Evolutionary conservation across 1,140 invertebrate species (phyloP), one percentile per base, ranked within the genome.

Genomic region (Drosophila subpulchrella): DNA sequence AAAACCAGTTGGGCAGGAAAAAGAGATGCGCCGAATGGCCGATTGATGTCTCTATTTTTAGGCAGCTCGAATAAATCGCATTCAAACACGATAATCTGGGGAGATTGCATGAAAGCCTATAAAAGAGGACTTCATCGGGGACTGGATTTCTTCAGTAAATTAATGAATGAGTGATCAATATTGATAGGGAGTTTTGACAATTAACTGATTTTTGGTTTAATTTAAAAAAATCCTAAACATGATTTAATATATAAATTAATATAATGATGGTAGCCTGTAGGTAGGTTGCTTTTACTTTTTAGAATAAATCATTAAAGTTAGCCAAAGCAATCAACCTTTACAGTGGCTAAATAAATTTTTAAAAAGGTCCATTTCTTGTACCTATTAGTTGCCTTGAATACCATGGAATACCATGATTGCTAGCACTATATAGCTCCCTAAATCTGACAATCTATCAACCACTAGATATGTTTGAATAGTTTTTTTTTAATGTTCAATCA

Each of bases 401-500:
- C n/a, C n/a, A n/a, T 4, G 15, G 2, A 17, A 17, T 56, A 61
- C 27, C 17, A 56, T 0, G 20, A 54, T 24, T 44, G 7, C 6
- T 6, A 13, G 13, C 20, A 46, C 13, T 20, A 17, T 12, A 4
- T 24, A 39, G 17, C 34, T 15, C 30, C 11, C 32, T 10, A 10
- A 34, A 34, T n/a, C 38, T 13, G 38, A 6, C 12, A 15, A 71
- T 56, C 47, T 57, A 57, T 57, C 8, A 24, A 34, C 27, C 27
- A 0, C 13, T 3, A 38, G 15, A 67, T 34, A 27, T 39, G 50
- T 70, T 70, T 47, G 63, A 41, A 36, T 50, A 20, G n/a, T 20
- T 68, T 57, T 50, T 50, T 46, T 56, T 50, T 75, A 20, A 65
- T 51, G 60, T 59, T 73, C 59, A 57, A 80, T 74, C 74, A 74